These are phyloP conservation scores for Gnathonemus echidnorhynchus DNA, from an alignment of 2,113 vertebrate genomes.

Conservation along the genomic window DNA sequence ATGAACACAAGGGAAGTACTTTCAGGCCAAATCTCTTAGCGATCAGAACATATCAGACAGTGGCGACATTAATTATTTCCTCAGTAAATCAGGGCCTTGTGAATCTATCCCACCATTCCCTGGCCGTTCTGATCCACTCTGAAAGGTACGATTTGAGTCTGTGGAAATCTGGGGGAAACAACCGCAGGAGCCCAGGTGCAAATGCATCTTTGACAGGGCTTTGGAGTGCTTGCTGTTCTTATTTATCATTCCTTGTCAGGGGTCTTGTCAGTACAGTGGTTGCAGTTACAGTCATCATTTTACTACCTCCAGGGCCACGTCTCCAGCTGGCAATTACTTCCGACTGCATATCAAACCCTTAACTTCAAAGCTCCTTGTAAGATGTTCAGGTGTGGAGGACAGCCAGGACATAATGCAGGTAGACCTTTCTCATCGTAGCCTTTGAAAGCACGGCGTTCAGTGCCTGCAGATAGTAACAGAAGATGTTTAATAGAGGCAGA, in stretches of 20 bases:
- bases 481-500: not conserved
- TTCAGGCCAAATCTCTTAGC: not conserved
- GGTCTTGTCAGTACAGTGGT: conserved; percentile 2
- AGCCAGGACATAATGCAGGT: conserved; percentile 21
- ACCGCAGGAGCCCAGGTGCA: not conserved
- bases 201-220: conserved; percentile 11
- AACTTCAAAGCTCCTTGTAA: not conserved
- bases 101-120: not conserved
- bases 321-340: conserved; percentile 15
- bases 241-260: conserved; percentile 3
- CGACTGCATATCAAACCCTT: not conserved
- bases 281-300: conserved; percentile 1
- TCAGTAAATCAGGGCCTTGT: not conserved
- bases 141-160: not conserved
- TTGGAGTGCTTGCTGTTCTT: conserved; percentile 9
- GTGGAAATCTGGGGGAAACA: not conserved
- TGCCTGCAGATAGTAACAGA: not conserved
- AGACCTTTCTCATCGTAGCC: not conserved
- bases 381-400: not conserved
- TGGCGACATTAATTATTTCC: not conserved
- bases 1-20: not conserved
- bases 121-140: not conserved
- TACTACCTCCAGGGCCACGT: conserved; percentile 6
- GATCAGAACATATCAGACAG: not conserved
- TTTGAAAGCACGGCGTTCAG: not conserved